Evolutionary conservation across 2,888 invertebrate genomes (phyloP), one percentile per base, ranked within the genome.

Genomic region (Chelonus formosanus): DNA sequence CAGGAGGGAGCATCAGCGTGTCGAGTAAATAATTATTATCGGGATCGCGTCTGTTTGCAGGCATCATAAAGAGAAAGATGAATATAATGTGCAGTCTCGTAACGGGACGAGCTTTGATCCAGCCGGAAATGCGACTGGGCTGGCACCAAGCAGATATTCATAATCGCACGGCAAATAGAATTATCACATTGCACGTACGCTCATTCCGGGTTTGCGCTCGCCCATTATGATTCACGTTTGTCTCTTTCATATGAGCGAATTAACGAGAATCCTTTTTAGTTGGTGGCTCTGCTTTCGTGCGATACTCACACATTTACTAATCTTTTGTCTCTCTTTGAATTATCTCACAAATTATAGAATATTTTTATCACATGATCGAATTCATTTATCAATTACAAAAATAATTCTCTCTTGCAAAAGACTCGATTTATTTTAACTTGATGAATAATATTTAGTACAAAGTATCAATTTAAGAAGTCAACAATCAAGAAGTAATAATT

Each of bases 141-240:
- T 82, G 82, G 78, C 76, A 71, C 75, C 78, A 77, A 76, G 77
- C 74, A 78, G 81, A 83, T 84, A 83, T 80, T 82, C 80, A 80
- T 83, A 84, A 83, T 83, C 82, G 82, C 75, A 67, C 68, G 77
- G 76, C 77, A 80, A 83, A 82, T 81, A 79, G 83, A 83, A 83
- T 82, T 81, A 84, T 81, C 80, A 76, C 79, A 76, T 77, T 80
- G 78, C 76, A 71, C 73, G 72, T 72, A 71, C 65, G 75, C 69
- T 72, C 74, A 70, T 73, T 74, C 70, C 66, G 44, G 55, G 36
- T 55, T 63, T 44, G 65, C 47, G 53, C 34, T 32, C 48, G 52
- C 47, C 48, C 63, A 67, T 70, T 70, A 71, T 69, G 65, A 69
- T 70, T 44, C 32, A 50, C 52, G 52, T 60, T 58, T 55, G 50